These are phyloP conservation scores for Sander vitreus DNA, from an alignment of 2,113 vertebrate genomes.

Conservation along the genomic window DNA sequence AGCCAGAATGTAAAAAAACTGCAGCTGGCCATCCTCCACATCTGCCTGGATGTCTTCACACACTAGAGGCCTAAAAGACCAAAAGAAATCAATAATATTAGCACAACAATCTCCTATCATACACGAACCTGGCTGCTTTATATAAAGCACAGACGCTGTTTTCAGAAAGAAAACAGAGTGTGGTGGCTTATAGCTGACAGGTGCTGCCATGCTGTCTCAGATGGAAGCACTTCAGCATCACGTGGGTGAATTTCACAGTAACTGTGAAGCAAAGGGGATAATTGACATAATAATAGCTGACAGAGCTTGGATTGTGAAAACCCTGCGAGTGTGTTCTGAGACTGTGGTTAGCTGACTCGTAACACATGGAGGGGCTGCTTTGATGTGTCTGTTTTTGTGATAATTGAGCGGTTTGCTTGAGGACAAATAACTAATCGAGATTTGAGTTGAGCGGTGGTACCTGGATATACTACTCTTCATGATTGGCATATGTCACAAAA, in stretches of 20 bases:
- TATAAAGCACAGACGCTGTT: neutral
- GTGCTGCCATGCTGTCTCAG: constrained; percentile 26
- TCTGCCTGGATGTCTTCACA: constrained; percentile 77
- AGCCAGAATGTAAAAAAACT: constrained; percentile 89
- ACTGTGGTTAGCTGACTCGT: constrained; percentile 47
- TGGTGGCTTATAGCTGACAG: constrained; percentile 30
- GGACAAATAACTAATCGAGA: constrained; percentile 9
- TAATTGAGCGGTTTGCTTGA: neutral
- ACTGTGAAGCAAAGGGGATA: constrained; percentile 33
- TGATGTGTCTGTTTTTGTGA: constrained; percentile 32
- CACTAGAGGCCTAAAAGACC: constrained; percentile 78
- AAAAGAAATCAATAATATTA: neutral
- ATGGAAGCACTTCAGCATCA: constrained; percentile 33
- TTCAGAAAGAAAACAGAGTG: neutral
- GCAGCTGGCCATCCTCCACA: constrained; percentile 79
- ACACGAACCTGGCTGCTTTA: neutral
- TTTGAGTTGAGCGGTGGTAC: neutral
- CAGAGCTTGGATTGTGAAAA: constrained; percentile 38
- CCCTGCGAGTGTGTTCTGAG: constrained; percentile 19
- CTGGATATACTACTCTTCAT: neutral
- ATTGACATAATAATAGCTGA: constrained; percentile 56
- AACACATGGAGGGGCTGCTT: constrained; percentile 20
- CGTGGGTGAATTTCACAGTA: constrained; percentile 14
- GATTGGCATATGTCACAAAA: neutral
- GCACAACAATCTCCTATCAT: neutral